Base-by-base conservation (phyloP, 2,797 vertebrate species). In the Morelia viridis region DNA sequence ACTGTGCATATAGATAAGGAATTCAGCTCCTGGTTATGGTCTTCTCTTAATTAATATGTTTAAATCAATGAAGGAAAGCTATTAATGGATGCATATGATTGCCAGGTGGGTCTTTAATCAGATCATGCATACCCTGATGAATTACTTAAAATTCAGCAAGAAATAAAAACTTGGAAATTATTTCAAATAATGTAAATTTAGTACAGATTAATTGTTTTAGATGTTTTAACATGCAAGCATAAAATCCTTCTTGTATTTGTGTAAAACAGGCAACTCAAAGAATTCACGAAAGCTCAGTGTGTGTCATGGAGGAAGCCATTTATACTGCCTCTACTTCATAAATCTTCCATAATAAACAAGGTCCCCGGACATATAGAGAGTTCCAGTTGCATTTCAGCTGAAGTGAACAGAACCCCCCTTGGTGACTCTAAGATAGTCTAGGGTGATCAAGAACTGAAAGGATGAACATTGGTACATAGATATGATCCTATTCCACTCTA, bases 11-110 rank as follows among this genome's bases (percentile, higher is more conserved):
- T 94, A 96, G 96, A 97, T 96, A 96, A 96, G 91, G 94, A 93
- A 95, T 95, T 96, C 95, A 95, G 58, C 95, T 96, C 93, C 95
- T 94, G 87, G 94, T 94, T 94, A 94, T 96, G 94, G 92, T 93
- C 95, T 91, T 94, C 61, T 94, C 92, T 94, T 97, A 95, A 97
- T 97, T 96, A 97, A 96, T 95, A 95, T 95, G 94, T 95, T 96
- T 95, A 95, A 95, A 95, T 93, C 95, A 93, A 90, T 64, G 90
- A 87, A 94, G 90, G 92, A 95, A 95, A 85, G 0, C 0, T 90
- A 95, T 96, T 96, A 95, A 96, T 89, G 91, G 95, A 95, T 96
- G 95, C 89, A 31, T 91, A 89, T 85, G 94, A 93, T 91, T 90
- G 46, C 87, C 71, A 94, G 64, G 92, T 88, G 95, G 89, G 15